Conservation (phyloP, 2,888 invertebrate genomes). For the Trissoscelio sp. region DNA sequence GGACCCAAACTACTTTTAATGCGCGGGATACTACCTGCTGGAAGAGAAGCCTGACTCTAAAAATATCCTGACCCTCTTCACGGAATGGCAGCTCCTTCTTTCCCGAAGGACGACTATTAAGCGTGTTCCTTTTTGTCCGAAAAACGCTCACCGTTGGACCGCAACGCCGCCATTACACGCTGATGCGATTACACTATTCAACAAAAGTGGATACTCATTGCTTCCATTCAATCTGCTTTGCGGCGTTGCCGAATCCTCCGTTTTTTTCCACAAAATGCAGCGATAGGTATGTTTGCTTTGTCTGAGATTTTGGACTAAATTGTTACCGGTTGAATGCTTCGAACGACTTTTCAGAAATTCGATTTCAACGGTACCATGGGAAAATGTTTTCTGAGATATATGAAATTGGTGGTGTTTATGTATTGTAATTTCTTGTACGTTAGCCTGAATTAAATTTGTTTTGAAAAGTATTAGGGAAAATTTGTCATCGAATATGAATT, state of each 20-base stretch:
- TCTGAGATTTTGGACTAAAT: slow-evolving; percentile 28
- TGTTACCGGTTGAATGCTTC: slow-evolving; percentile 15
- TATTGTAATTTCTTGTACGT: neutral
- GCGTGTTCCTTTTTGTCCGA: slow-evolving; percentile 74
- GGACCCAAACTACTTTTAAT: slow-evolving; percentile 74
- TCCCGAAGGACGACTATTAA: slow-evolving; percentile 72
- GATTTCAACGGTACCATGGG: slow-evolving; percentile 10
- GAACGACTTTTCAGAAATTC: slow-evolving; percentile 14
- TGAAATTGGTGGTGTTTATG: neutral
- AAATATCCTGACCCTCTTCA: slow-evolving; percentile 77
- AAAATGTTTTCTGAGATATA: slow-evolving; percentile 10
- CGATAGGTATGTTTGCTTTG: slow-evolving; percentile 46
- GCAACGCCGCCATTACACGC: slow-evolving; percentile 58
- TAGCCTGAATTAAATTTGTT: slow-evolving; percentile 2
- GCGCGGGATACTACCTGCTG: slow-evolving; percentile 71
- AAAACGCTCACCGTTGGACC: slow-evolving; percentile 58
- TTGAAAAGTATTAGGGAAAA: neutral
- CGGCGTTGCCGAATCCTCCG: slow-evolving; percentile 41
- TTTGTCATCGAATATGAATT: no score
- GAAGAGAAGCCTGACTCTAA: slow-evolving; percentile 70
- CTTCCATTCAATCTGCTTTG: slow-evolving; percentile 34
- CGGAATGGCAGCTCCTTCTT: slow-evolving; percentile 66
- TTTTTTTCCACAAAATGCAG: slow-evolving; percentile 47
- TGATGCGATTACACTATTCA: slow-evolving; percentile 61
- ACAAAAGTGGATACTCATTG: slow-evolving; percentile 64